phyloP scores from a whole-genome alignment of 2,113 vertebrate genomes.

The Lynx canadensis region DNA sequence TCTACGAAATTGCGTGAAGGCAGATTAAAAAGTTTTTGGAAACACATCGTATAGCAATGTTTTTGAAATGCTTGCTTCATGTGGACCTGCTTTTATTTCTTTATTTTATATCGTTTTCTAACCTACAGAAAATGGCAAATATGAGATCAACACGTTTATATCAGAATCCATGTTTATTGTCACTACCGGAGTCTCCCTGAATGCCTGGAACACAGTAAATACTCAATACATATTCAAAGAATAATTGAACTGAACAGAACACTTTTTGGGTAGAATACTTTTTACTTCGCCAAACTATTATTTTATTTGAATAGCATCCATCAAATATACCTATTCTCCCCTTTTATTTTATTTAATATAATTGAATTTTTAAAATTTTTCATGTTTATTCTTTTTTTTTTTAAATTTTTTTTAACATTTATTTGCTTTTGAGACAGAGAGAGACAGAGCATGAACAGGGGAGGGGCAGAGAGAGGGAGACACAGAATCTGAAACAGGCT shows the following conservation, averaged over 20 bases:
- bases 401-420: too few species aligned
- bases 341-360: background rate
- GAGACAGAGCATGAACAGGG: too few species aligned
- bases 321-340: background rate
- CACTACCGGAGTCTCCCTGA: background rate
- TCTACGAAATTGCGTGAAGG: background rate
- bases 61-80: conserved; percentile 2
- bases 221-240: background rate
- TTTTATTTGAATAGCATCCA: background rate
- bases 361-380: too few species aligned
- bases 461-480: too few species aligned
- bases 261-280: background rate
- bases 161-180: background rate
- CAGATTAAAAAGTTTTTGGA: background rate
- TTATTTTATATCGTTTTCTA: conserved; percentile 13
- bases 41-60: background rate
- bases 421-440: too few species aligned
- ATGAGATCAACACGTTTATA: background rate
- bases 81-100: background rate
- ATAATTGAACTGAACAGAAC: background rate
- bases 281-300: background rate
- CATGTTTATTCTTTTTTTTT: too few species aligned
- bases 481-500: too few species aligned
- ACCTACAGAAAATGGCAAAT: background rate
- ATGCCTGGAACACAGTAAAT: background rate